Base-by-base conservation (phyloP, 2,113 vertebrate species). In the Erinaceus europaeus region DNA sequence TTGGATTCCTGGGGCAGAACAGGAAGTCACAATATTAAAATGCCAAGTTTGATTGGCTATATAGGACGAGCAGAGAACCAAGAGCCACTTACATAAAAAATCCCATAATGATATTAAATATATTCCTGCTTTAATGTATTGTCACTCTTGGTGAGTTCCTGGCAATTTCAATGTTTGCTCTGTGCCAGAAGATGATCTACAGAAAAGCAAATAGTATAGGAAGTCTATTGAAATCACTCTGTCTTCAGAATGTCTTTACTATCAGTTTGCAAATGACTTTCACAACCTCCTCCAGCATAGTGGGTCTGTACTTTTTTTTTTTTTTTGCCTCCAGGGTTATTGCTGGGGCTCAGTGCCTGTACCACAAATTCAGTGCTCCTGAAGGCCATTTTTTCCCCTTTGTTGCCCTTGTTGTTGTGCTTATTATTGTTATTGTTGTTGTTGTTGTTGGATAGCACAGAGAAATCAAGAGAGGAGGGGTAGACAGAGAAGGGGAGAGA, bases 31-130 rank as follows among this genome's bases (percentile, higher is more conserved):
- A 61, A 29, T n/a, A 55, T 91, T 52, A 72, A 77, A 90, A 83
- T 46, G 68, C 2, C 52, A 71, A 82, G 12, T 91, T 89, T 64
- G 27, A 46, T 86, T 89, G 57, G 23, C 42, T 90, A 74, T 36
- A 67, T 57, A 59, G 59, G 46, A 84, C 48, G 20, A 80, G 44
- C 67, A 80, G 76, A 77, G 57, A 90, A 74, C 10, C 46, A 64
- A 80, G 90, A 76, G 36, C 55, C 64, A 74, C 32, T 77, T 74
- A 21, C 40, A 85, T 85, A 29, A 86, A 85, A 90, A 81, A 84
- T 90, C 14, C 67, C n/a, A 27, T n/a, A 29, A 67, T 27, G 61
- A 36, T 71, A 68, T 52, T 90, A 78, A 86, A 48, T 44, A 67
- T 27, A 78, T 86, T 68, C 53, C 68, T 81, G 40, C 15, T 75